phyloP scores from a whole-genome alignment of 2,888 invertebrate species.

The Pyrocoelia pectoralis region DNA sequence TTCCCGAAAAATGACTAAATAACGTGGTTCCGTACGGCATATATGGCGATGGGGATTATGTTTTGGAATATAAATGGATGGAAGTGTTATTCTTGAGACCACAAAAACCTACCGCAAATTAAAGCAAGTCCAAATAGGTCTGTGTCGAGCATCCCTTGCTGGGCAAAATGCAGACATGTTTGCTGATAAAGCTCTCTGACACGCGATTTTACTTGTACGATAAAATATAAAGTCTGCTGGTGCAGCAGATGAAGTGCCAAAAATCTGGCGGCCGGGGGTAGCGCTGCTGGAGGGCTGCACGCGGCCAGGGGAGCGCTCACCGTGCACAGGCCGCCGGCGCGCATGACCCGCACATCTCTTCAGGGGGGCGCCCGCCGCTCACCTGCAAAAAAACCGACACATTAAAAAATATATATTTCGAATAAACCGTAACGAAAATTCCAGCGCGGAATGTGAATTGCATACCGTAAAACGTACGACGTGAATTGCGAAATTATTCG shows the following conservation, averaged over 20 bases:
- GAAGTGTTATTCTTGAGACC: too few relatives aligned
- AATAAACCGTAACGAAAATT: slow-evolving; percentile 22
- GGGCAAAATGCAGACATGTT: slow-evolving; percentile 80
- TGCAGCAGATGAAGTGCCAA: slow-evolving; percentile 72
- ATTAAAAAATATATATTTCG: slow-evolving; percentile 7
- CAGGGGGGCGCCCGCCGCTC: slow-evolving; percentile 50
- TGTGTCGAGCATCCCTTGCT: slow-evolving; percentile 84
- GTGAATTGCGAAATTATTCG: slow-evolving; percentile 14
- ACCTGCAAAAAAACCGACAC: slow-evolving; percentile 34
- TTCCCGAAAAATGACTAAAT: too few relatives aligned
- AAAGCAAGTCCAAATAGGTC: slow-evolving; percentile 87
- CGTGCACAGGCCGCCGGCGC: slow-evolving; percentile 76
- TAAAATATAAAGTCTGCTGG: slow-evolving; percentile 66
- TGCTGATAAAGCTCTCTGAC: slow-evolving; percentile 84
- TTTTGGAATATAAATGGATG: too few relatives aligned
- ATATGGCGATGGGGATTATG: too few relatives aligned
- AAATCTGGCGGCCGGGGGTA: slow-evolving; percentile 71
- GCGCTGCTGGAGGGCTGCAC: slow-evolving; percentile 70
- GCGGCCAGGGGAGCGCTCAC: slow-evolving; percentile 84
- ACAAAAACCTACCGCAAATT: slow-evolving; percentile 74
- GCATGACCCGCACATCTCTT: slow-evolving; percentile 57
- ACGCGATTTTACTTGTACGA: slow-evolving; percentile 80
- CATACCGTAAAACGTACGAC: slow-evolving; percentile 19
- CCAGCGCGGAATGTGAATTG: slow-evolving; percentile 20
- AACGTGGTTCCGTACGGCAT: too few relatives aligned